These are phyloP conservation scores for Callocephalon fimbriatum DNA, from an alignment of 2,113 vertebrate species.

Conservation along the genomic window DNA sequence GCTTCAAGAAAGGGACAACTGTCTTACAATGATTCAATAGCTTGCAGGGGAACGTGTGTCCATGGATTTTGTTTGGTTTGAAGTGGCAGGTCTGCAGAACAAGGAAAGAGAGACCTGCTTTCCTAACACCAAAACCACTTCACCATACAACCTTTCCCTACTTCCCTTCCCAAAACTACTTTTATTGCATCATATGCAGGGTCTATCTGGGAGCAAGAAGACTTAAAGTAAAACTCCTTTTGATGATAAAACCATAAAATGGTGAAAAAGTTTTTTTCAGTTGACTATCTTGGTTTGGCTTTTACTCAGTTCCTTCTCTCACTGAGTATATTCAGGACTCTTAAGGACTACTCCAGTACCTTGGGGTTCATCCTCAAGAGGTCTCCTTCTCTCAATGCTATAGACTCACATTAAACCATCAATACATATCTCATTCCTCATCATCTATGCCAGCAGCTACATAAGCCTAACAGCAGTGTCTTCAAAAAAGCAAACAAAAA, in stretches of 20 bases:
- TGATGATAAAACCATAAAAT: neutral
- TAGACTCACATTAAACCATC: neutral
- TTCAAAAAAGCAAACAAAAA: neutral
- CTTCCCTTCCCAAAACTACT: neutral
- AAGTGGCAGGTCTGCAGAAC: neutral
- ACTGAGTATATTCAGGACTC: neutral
- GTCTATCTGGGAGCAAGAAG: neutral
- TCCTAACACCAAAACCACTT: neutral
- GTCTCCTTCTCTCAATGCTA: neutral
- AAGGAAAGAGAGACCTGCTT: neutral
- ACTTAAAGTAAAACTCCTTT: neutral
- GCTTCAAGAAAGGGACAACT: neutral
- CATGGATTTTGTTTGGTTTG: neutral
- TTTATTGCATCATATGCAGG: neutral
- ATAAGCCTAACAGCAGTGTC: neutral
- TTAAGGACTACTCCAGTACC: neutral
- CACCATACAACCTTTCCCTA: neutral
- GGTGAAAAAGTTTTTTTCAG: neutral
- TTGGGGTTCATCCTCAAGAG: neutral
- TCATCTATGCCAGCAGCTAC: neutral
- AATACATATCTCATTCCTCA: conserved; percentile 19
- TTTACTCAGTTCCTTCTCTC: neutral
- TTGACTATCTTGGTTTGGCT: neutral
- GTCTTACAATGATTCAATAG: neutral
- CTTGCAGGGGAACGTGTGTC: neutral